Conservation (phyloP, 2,797 vertebrate genomes). For the Lacerta viridis region DNA sequence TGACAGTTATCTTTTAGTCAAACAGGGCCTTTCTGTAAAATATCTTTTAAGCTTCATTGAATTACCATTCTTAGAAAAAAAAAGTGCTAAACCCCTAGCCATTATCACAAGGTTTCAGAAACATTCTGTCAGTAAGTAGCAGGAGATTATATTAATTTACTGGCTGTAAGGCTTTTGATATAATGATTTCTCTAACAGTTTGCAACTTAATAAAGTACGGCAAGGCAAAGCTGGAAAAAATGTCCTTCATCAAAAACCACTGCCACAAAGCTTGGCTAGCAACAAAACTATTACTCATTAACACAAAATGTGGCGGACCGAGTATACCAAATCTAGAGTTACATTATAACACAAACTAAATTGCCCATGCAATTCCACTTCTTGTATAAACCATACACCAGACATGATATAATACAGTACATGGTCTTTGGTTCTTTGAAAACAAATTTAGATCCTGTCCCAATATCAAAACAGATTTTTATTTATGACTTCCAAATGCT, state of each 20-base stretch:
- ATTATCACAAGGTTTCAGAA: constrained; percentile 68
- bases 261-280: background rate
- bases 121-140: constrained; percentile 63
- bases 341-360: no score
- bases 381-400: no score
- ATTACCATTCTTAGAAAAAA: constrained; percentile 63
- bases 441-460: no score
- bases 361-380: no score
- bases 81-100: constrained; percentile 58
- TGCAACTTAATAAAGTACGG: constrained; percentile 59
- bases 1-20: constrained; percentile 59
- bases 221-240: constrained; percentile 56
- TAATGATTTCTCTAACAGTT: constrained; percentile 68
- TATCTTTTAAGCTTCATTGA: constrained; percentile 49
- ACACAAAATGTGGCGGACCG: no score
- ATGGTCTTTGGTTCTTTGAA: no score
- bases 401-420: no score
- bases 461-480: no score
- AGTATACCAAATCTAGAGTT: no score
- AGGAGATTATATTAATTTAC: constrained; percentile 71
- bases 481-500: no score
- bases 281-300: no score
- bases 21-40: constrained; percentile 45
- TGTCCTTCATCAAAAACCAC: constrained; percentile 28
- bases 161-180: constrained; percentile 64